These are phyloP conservation scores for Monarcha castaneiventris DNA, from an alignment of 2,113 vertebrate genomes.

Conservation along the genomic window DNA sequence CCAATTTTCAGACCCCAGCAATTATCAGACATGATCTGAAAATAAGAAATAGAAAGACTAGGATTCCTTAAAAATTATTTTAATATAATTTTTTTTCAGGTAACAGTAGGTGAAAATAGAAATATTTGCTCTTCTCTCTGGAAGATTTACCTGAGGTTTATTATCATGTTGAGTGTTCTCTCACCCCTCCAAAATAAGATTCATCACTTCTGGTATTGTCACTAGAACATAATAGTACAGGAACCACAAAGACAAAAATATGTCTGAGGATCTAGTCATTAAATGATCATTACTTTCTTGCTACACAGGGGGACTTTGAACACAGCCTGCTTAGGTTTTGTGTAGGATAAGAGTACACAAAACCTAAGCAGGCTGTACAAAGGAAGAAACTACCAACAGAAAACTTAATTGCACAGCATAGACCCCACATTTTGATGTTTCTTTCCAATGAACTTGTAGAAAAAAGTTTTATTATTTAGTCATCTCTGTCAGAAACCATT, in stretches of 20 bases:
- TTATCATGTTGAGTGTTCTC: not conserved
- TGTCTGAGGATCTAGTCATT: not conserved
- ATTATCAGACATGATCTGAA: not conserved
- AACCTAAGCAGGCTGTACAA: not conserved
- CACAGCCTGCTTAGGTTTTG: fast-evolving
- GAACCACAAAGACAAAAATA: not conserved
- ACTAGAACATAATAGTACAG: not conserved
- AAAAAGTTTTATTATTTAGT: not conserved
- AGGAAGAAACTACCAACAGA: not conserved
- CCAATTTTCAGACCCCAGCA: not conserved
- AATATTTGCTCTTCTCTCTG: not conserved
- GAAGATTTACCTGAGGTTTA: fast-evolving
- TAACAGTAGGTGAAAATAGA: not conserved
- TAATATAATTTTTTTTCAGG: not conserved
- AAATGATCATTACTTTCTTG: not conserved
- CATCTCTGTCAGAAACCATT: not conserved
- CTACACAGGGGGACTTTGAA: not conserved
- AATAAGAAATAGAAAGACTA: not conserved
- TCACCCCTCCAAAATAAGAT: not conserved
- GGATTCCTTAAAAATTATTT: not conserved
- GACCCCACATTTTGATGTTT: not conserved
- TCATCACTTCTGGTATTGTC: fast-evolving
- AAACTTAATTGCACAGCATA: not conserved
- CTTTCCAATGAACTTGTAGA: not conserved
- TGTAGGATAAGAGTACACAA: not conserved